Conservation (phyloP, 2,888 invertebrate species). For the Sesamia inferens region DNA sequence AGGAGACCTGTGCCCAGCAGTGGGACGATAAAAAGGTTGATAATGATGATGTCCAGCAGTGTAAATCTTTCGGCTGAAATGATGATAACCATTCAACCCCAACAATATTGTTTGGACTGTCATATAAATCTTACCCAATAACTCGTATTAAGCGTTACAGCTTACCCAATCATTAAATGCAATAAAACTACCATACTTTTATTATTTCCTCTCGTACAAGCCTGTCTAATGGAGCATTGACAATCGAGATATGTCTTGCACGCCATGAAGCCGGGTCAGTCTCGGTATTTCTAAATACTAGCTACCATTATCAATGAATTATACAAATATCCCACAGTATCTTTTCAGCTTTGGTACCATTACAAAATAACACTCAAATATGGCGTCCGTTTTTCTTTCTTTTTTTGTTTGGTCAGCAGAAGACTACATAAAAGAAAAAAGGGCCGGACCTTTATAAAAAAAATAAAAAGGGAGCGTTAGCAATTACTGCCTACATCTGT, state of each 20-base stretch:
- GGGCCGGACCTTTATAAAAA: slow-evolving; percentile 32
- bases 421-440: slow-evolving; percentile 39
- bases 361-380: slow-evolving; percentile 49
- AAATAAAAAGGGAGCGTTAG: slow-evolving; percentile 8
- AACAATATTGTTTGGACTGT: neutral
- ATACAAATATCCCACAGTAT: slow-evolving; percentile 22
- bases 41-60: too few species aligned
- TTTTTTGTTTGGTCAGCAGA: slow-evolving; percentile 51
- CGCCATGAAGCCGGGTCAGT: slow-evolving; percentile 32
- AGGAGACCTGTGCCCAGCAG: too few species aligned
- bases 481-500: slow-evolving; percentile 47
- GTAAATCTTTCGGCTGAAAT: too few species aligned
- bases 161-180: neutral
- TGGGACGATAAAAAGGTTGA: too few species aligned
- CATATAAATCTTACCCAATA: neutral
- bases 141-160: neutral
- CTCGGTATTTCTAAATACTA: slow-evolving; percentile 43
- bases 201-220: slow-evolving; percentile 30
- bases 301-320: slow-evolving; percentile 39
- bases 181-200: slow-evolving; percentile 2
- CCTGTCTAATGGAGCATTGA: slow-evolving; percentile 44
- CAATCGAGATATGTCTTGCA: slow-evolving; percentile 51
- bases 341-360: slow-evolving; percentile 35
- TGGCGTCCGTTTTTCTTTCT: slow-evolving; percentile 37
- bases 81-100: too few species aligned